A percentile compares a stretch with the other conserved stretches of the same genome.
These are phyloP conservation scores for Bucorvus abyssinicus DNA, from an alignment of 2,797 vertebrate species.

Conservation along the genomic window DNA sequence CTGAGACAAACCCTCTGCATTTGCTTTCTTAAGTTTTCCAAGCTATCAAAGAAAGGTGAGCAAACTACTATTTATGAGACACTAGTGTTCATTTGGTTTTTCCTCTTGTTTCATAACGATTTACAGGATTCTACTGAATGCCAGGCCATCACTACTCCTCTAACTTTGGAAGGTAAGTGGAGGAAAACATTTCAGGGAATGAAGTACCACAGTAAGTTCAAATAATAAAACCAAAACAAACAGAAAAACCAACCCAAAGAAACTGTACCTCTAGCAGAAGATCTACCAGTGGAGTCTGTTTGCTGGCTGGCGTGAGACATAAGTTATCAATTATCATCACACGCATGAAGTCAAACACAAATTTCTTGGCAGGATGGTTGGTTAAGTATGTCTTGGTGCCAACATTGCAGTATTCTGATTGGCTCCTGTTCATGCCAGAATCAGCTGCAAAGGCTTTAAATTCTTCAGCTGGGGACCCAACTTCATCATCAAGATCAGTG, in stretches of 20 bases:
- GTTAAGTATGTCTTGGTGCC: conserved; percentile 95
- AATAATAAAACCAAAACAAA: neutral
- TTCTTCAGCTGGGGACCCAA: conserved; percentile 94
- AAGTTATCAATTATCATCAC: conserved; percentile 98
- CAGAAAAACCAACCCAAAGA: neutral
- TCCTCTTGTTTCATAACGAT: neutral
- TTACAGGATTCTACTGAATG: neutral
- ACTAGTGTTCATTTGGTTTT: neutral
- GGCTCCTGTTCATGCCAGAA: conserved; percentile 98
- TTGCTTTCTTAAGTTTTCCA: neutral
- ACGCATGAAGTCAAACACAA: conserved; percentile 98
- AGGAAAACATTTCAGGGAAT: neutral
- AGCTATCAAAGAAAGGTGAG: neutral
- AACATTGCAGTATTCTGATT: conserved; percentile 97
- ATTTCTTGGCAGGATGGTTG: conserved; percentile 97
- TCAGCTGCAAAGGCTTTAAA: conserved; percentile 93
- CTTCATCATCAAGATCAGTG: conserved; percentile 93
- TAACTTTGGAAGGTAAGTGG: neutral
- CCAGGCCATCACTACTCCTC: neutral
- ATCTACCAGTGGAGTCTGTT: conserved; percentile 95
- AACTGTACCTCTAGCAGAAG: conserved; percentile 90
- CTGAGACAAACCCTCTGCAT: neutral
- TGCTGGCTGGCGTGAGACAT: conserved; percentile 92
- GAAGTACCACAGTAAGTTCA: neutral
- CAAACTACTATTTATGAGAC: neutral